Base-by-base conservation (phyloP, 1,140 invertebrate species). In the Nasonia vitripennis region DNA sequence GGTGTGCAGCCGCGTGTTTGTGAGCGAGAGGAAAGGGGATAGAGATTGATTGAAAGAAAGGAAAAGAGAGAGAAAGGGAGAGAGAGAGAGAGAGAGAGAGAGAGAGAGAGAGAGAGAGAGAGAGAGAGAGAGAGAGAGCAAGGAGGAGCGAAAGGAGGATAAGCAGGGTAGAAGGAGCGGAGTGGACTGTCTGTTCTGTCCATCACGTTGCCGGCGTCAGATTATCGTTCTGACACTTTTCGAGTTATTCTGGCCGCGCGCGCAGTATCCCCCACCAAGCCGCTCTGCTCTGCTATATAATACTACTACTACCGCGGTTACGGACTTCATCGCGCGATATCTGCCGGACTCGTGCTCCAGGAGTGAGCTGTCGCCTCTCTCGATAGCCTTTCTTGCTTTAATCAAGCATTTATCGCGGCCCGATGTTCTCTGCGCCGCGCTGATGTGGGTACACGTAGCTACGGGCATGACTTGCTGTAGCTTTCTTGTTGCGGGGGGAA, bases 161-260 rank as follows among this genome's bases (percentile, higher is more conserved):
- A 90, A 89, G 88, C 87, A 88, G 88, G 88, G 89, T 89, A 89
- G 89, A 90, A 89, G 88, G 89, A 83, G 70, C 45, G 12, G 37
- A 91, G 91, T 92, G 90, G 91, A 92, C 92, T 92, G 91, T 93
- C 92, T 91, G 91, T 92, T 90, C 91, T 90, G 92, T 93, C 93
- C 92, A 91, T 93, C 93, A 93, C 90, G 90, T 93, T 90, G 92
- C 92, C 89, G 87, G 90, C 91, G 92, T 93, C 93, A 93, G 93
- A 93, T 93, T 93, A 93, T 93, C 92, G 92, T 93, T 93, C 92
- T 93, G 93, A 93, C 93, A 93, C 92, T 93, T 93, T 93, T 89
- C 91, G 90, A 93, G 92, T 93, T 93, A 93, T 93, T 93, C 92
- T 91, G 90, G 89, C 89, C 90, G 89, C 89, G 88, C 87, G 87